These are phyloP conservation scores for Formica selysi DNA, from an alignment of 1,140 invertebrate genomes.

Conservation along the genomic window DNA sequence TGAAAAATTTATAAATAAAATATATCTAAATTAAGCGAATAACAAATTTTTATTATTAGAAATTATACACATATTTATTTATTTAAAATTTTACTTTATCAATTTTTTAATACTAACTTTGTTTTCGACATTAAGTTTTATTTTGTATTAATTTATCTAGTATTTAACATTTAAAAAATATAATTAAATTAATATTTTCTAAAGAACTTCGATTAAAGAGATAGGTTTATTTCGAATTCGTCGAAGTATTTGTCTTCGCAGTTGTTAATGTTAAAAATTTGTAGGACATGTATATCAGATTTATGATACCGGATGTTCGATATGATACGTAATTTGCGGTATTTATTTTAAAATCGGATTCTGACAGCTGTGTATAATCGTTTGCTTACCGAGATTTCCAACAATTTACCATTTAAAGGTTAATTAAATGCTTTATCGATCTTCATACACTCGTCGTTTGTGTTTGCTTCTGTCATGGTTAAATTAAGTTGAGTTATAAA, in stretches of 20 bases:
- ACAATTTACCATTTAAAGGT: constrained; percentile 10
- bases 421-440: constrained; percentile 8
- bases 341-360: constrained; percentile 17
- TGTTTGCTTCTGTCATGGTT: neutral
- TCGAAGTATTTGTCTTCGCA: neutral
- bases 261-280: neutral
- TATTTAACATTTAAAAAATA: too few relatives aligned
- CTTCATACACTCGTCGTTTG: neutral
- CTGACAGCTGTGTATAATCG: neutral
- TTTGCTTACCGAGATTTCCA: neutral
- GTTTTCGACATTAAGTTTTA: too few relatives aligned
- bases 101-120: too few relatives aligned
- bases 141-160: too few relatives aligned
- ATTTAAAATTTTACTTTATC: too few relatives aligned
- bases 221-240: neutral
- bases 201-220: neutral
- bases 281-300: neutral
- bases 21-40: too few relatives aligned
- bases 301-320: neutral
- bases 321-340: neutral
- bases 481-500: constrained; percentile 14
- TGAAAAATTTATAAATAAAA: too few relatives aligned
- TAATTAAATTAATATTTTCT: neutral
- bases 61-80: too few relatives aligned
- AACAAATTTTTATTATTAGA: too few relatives aligned